Conservation (phyloP, 2,888 invertebrate species). For the Metopia argyrocephala region DNA sequence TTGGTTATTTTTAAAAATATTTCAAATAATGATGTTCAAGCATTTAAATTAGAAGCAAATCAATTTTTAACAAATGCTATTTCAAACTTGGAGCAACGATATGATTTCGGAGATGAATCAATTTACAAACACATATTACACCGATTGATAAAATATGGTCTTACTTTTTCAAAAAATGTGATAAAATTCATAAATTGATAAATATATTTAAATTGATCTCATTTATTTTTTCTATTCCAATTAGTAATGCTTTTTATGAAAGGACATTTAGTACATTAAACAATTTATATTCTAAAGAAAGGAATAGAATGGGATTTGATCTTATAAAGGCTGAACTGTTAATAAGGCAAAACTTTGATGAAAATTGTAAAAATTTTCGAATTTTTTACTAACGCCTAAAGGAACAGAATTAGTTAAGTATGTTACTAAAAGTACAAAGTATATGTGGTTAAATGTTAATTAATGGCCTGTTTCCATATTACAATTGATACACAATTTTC, state of each 20-base stretch:
- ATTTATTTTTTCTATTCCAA: conserved; percentile 26
- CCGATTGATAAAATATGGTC: conserved; percentile 35
- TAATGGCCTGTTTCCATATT: too few species aligned
- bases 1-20: too few species aligned
- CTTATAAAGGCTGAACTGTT: conserved; percentile 31
- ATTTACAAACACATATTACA: conserved; percentile 43
- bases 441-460: too few species aligned
- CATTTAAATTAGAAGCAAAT: too few species aligned
- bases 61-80: too few species aligned
- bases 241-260: conserved; percentile 37
- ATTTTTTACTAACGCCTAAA: neutral
- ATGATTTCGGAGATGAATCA: conserved; percentile 37
- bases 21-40: too few species aligned
- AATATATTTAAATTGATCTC: conserved; percentile 39
- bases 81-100: too few species aligned
- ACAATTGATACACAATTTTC: too few species aligned
- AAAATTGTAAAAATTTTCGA: conserved; percentile 10
- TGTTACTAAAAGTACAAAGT: too few species aligned
- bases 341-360: conserved; percentile 13
- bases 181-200: conserved; percentile 19
- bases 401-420: too few species aligned
- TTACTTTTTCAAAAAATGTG: too few species aligned
- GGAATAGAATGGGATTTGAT: conserved; percentile 34
- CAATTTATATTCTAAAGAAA: conserved; percentile 34
- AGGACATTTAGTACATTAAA: conserved; percentile 38